Evolutionary conservation across 2,888 invertebrate genomes (phyloP).

Genomic region (Cantharis flavilabris): DNA sequence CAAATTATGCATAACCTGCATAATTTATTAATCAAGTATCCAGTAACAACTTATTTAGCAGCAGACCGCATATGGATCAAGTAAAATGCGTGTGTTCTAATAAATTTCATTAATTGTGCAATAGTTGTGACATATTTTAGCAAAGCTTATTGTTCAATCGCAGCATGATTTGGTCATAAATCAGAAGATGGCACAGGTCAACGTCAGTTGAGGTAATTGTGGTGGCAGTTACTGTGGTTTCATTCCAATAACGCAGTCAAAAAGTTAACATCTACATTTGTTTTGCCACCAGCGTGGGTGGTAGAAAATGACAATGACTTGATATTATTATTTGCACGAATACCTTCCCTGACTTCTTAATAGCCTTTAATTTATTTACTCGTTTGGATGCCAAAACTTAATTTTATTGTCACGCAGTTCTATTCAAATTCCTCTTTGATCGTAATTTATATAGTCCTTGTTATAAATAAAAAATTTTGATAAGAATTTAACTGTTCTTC

Average conservation of each 20-base stretch:
- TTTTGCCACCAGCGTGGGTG: conserved; percentile 19
- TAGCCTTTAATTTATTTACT: background rate
- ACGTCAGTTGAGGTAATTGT: conserved; percentile 21
- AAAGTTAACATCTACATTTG: conserved; percentile 30
- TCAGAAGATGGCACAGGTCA: conserved; percentile 18
- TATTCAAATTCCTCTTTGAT: background rate
- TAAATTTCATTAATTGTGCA: conserved; percentile 21
- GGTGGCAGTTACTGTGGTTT: conserved; percentile 22
- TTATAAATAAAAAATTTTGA: background rate
- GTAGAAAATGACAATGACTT: background rate
- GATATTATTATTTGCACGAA: background rate
- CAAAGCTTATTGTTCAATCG: conserved; percentile 16
- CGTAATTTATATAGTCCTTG: background rate
- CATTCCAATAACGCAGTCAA: conserved; percentile 22
- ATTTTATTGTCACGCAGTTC: background rate
- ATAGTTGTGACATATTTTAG: conserved; percentile 23
- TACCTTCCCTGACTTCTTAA: background rate
- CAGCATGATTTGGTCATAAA: conserved; percentile 22
- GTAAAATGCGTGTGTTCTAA: conserved; percentile 24
- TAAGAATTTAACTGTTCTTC: background rate
- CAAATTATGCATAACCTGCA: background rate
- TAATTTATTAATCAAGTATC: background rate
- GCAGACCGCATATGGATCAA: background rate
- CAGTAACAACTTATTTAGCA: background rate
- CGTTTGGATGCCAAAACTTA: background rate